Percentiles rank a stretch among this genome's conserved stretches.
Conservation (phyloP, 2,113 vertebrate species). For the Tympanuchus pallidicinctus region DNA sequence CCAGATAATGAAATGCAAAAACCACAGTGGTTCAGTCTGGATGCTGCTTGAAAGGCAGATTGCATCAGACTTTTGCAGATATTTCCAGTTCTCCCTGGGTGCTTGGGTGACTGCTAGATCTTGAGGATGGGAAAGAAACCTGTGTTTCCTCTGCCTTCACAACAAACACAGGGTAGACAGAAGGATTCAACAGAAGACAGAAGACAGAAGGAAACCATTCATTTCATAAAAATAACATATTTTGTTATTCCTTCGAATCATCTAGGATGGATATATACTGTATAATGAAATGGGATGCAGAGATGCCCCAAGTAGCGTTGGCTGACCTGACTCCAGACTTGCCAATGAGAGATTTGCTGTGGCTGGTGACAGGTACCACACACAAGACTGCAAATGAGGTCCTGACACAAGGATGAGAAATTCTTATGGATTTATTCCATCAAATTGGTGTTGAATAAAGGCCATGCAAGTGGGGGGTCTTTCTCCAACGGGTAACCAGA, state of each 20-base stretch:
- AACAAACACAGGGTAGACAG: not conserved
- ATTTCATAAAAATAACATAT: not conserved
- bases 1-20: not conserved
- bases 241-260: not conserved
- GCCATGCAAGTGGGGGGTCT: not conserved
- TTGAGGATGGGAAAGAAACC: not conserved
- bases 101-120: not conserved
- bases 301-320: not conserved
- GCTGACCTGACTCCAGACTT: not conserved
- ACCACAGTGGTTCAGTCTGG: not conserved
- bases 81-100: not conserved
- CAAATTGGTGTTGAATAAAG: not conserved
- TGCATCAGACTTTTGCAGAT: not conserved
- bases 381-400: not conserved
- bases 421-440: not conserved
- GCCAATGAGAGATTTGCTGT: not conserved
- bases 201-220: not conserved
- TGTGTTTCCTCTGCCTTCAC: not conserved
- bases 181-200: not conserved
- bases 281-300: not conserved
- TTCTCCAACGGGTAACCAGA: not conserved
- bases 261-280: not conserved
- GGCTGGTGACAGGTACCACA: not conserved
- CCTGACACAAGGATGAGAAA: not conserved
- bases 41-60: not conserved